Evolutionary conservation across 2,797 vertebrate species (phyloP), one percentile per base, ranked within the genome.

Genomic region (Microctenopoma steveboyesi): DNA sequence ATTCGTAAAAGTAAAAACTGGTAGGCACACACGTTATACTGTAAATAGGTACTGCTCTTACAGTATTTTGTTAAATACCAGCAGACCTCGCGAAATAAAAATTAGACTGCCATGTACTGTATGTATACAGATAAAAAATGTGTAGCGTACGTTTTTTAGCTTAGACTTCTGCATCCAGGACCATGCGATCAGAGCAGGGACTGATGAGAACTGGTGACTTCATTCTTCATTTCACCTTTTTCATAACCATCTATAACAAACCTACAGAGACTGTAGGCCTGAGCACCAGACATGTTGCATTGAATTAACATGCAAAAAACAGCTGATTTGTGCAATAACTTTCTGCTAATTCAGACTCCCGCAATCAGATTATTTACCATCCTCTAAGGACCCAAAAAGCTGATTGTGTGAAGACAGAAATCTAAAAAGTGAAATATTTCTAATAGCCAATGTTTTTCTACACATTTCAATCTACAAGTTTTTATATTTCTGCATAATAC

Each of bases 211-310:
- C 35, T 43, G 43, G 55, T 40, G 18, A 39, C 39, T 9, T 58
- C 30, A 15, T 30, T 55, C 11, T 42, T 53, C 16, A 25, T 40
- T 18, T 46, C 8, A 40, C 37, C 13, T 62, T 48, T 59, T 72
- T 69, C 53, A 22, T 22, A 22, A 73, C 54, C n/a, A 57, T 53
- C 30, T 22, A 25, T 48, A 56, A 65, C 58, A 70, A 69, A 53
- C 46, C 11, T 45, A 66, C 16, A 70, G 18, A 67, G 16, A 52
- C 33, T 40, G 18, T 27, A 13, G 43, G 25, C 47, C 47, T 51
- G 30, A 69, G 16, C 48, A 46, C n/a, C 35, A 48, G 35, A 1
- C 2, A 27, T 45, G 43, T 12, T 62, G 53, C 33, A 57, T 22
- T 39, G 2, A 55, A 50, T 39, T 11, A 39, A 39, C 9, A 12